These are phyloP conservation scores for Lagodon rhomboides DNA, from an alignment of 2,797 vertebrate species.

Conservation along the genomic window DNA sequence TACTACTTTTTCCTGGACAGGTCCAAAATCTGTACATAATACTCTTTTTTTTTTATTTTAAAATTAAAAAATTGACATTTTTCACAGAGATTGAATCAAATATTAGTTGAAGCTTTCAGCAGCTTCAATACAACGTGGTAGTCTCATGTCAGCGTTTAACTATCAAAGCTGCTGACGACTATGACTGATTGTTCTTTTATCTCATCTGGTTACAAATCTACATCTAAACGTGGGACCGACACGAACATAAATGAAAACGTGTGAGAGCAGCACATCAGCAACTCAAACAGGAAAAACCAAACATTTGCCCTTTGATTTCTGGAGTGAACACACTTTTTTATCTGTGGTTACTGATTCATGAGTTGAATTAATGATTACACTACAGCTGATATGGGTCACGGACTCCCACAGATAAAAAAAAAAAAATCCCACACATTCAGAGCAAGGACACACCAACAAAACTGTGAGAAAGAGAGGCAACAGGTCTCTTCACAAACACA, in stretches of 20 bases:
- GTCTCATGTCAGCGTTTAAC: neutral
- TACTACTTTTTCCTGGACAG: too few relatives aligned
- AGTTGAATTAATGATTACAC: slow-evolving; percentile 72
- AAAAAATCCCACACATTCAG: neutral
- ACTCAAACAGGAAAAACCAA: slow-evolving; percentile 57
- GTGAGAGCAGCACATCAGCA: slow-evolving; percentile 32
- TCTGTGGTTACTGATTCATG: slow-evolving; percentile 75
- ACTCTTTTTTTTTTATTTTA: neutral
- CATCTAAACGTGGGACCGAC: slow-evolving; percentile 31
- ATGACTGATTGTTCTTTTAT: slow-evolving; percentile 31
- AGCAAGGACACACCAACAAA: slow-evolving; percentile 37
- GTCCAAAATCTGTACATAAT: neutral
- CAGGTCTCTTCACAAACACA: neutral
- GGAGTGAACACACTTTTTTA: slow-evolving; percentile 22
- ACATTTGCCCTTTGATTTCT: slow-evolving; percentile 72
- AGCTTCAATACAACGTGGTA: neutral
- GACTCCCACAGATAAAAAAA: slow-evolving; percentile 26
- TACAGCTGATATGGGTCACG: slow-evolving; percentile 10
- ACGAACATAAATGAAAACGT: slow-evolving; percentile 17
- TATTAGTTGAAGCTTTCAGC: neutral
- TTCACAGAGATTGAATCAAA: neutral
- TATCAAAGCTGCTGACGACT: slow-evolving; percentile 8
- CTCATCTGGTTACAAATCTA: slow-evolving; percentile 21
- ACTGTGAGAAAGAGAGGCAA: neutral
- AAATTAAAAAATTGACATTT: too few relatives aligned